Conservation (phyloP, 1,140 invertebrate genomes). For the Reticulitermes speratus region DNA sequence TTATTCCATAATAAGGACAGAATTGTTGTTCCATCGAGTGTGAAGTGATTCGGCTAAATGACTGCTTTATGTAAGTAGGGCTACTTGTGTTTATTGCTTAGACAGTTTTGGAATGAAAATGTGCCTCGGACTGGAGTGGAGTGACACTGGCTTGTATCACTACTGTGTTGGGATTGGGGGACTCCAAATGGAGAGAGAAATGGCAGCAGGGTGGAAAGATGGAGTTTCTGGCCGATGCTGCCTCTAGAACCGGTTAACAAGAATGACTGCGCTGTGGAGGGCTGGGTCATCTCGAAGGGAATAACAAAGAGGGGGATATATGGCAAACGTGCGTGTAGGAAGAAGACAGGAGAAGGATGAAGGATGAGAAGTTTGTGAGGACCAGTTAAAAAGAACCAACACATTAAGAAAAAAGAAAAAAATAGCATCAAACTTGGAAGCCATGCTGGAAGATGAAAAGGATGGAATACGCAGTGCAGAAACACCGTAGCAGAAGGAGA, state of each 20-base stretch:
- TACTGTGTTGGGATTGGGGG: background rate
- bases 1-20: no score
- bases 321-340: background rate
- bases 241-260: background rate
- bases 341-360: background rate
- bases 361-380: constrained; percentile 17
- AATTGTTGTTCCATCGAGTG: no score
- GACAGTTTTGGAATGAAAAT: background rate
- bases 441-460: constrained; percentile 9
- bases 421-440: background rate
- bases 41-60: background rate
- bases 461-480: background rate
- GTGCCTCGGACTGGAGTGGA: background rate
- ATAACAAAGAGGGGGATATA: background rate
- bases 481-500: background rate
- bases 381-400: constrained; percentile 16
- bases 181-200: background rate
- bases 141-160: background rate
- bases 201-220: background rate
- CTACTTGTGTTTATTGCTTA: background rate
- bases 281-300: background rate
- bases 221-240: background rate
- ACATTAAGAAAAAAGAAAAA: background rate
- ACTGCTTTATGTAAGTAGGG: background rate
- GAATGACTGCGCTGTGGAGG: background rate